These are phyloP conservation scores for Hirundichthys speculiger DNA, from an alignment of 2,113 vertebrate genomes.

Conservation along the genomic window DNA sequence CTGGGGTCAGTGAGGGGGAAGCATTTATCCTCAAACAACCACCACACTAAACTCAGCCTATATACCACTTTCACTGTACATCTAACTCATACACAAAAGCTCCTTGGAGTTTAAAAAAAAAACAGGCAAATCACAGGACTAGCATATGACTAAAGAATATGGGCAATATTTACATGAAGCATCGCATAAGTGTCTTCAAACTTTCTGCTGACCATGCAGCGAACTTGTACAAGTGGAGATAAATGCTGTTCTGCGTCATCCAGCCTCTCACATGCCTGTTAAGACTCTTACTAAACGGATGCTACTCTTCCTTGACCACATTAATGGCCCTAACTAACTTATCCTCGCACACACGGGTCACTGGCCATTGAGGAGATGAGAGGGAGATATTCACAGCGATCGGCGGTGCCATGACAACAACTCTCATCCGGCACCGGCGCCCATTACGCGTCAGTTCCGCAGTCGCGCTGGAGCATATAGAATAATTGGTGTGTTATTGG, in stretches of 20 bases:
- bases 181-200: background rate
- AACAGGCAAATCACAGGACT: background rate
- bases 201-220: background rate
- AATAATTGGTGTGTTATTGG: constrained; percentile 80
- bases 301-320: constrained; percentile 34
- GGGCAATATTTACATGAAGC: background rate
- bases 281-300: constrained; percentile 16
- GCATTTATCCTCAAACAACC: constrained; percentile 3
- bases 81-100: background rate
- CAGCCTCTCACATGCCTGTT: background rate
- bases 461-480: constrained; percentile 65
- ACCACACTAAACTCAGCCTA: constrained; percentile 1
- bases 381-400: constrained; percentile 58
- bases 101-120: background rate
- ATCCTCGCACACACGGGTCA: constrained; percentile 58
- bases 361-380: constrained; percentile 57
- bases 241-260: constrained; percentile 26
- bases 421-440: constrained; percentile 69
- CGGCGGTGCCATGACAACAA: constrained; percentile 68
- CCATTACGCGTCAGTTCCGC: constrained; percentile 70
- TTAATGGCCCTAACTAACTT: constrained; percentile 73
- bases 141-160: background rate
- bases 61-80: background rate
- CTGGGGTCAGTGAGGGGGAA: constrained; percentile 34
- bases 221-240: constrained; percentile 16